These are phyloP conservation scores for Bradypus variegatus DNA, from an alignment of 2,797 vertebrate species.

Conservation along the genomic window DNA sequence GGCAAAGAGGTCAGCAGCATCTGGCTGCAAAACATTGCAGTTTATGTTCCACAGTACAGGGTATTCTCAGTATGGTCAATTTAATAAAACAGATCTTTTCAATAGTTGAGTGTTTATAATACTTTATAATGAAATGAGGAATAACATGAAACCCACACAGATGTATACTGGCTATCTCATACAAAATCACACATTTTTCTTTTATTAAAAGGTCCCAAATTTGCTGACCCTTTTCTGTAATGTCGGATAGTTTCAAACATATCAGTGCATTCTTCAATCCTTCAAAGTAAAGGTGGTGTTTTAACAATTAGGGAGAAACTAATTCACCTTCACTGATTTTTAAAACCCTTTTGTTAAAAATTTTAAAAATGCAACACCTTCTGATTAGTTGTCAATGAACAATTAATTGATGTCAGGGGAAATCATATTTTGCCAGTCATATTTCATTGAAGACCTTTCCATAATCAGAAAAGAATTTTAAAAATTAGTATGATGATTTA, in stretches of 20 bases:
- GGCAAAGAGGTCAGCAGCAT: not conserved
- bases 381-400: not conserved
- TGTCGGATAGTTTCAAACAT: not conserved
- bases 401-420: not conserved
- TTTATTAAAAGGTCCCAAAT: not conserved
- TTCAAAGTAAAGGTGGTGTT: not conserved
- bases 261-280: not conserved
- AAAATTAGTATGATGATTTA: not conserved
- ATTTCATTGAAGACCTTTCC: not conserved
- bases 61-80: not conserved
- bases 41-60: fast-evolving
- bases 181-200: not conserved
- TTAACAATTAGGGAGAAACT: not conserved
- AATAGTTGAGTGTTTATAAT: not conserved
- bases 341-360: not conserved
- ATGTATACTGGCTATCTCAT: not conserved
- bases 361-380: not conserved
- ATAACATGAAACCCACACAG: not conserved
- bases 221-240: not conserved
- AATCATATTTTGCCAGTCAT: not conserved
- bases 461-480: not conserved
- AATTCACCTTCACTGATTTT: not conserved
- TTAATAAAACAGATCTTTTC: not conserved
- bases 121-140: not conserved
- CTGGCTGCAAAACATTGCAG: fast-evolving